phyloP scores from a whole-genome alignment of 2,797 vertebrate genomes.

The Glyptemys insculpta region DNA sequence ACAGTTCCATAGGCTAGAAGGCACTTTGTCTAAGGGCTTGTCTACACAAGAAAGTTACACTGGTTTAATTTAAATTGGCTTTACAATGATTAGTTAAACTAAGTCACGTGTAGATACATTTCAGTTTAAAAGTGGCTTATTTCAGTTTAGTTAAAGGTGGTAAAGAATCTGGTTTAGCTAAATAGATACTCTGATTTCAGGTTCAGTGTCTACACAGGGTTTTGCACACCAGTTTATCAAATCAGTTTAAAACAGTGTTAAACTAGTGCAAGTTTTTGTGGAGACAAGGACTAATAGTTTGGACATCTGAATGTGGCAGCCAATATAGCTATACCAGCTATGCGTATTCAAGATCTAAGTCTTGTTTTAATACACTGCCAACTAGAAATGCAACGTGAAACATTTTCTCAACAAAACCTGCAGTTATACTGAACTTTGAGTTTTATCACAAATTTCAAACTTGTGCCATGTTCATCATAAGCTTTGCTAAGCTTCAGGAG shows the following conservation, averaged over 20 bases:
- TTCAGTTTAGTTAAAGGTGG: not conserved
- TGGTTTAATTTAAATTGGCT: not conserved
- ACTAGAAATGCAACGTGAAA: not conserved
- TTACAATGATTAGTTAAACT: not conserved
- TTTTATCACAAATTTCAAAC: not conserved
- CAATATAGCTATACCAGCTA: not conserved
- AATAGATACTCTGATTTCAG: not conserved
- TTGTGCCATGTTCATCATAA: not conserved
- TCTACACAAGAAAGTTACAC: not conserved
- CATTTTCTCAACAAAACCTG: not conserved
- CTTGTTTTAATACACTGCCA: not conserved
- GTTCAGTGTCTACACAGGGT: not conserved
- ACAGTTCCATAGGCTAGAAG: not conserved
- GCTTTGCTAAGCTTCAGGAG: not conserved
- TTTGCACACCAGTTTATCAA: not conserved
- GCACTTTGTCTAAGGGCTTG: not conserved
- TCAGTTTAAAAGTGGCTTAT: not conserved
- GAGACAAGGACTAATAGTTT: not conserved
- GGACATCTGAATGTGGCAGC: not conserved
- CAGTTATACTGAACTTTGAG: not conserved
- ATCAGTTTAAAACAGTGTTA: accelerated
- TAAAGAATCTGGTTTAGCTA: not conserved
- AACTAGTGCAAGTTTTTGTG: not conserved
- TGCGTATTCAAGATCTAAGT: not conserved
- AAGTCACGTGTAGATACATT: not conserved